These are phyloP conservation scores for Trachemys scripta DNA, from an alignment of 2,113 vertebrate species.

Conservation along the genomic window DNA sequence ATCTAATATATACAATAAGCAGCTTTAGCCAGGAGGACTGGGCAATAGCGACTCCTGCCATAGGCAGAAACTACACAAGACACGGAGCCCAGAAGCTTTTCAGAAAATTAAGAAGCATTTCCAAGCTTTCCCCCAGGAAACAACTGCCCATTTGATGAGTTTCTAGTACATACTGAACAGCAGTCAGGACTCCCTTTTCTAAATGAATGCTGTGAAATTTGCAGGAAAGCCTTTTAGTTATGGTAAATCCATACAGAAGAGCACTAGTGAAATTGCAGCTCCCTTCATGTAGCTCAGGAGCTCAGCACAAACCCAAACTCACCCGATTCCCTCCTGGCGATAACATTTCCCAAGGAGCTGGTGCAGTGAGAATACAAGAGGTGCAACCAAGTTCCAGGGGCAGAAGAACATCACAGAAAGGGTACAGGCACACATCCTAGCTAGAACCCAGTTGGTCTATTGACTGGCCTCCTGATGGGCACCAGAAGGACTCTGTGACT, in stretches of 20 bases:
- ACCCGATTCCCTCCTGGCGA: neutral
- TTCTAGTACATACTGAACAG: neutral
- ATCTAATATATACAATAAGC: neutral
- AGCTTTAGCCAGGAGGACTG: neutral
- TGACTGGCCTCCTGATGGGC: constrained; percentile 15
- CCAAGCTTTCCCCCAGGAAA: neutral
- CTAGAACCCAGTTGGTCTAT: neutral
- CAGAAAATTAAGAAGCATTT: neutral
- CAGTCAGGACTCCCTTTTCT: neutral
- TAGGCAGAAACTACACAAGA: neutral
- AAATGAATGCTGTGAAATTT: neutral
- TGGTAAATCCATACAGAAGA: neutral
- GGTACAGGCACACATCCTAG: neutral
- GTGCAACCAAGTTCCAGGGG: neutral
- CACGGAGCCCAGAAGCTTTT: neutral
- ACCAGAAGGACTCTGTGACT: constrained; percentile 26
- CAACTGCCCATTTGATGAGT: neutral
- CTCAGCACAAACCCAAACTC: neutral
- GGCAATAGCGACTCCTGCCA: neutral
- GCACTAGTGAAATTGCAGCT: neutral
- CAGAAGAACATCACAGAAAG: neutral
- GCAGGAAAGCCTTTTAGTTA: neutral
- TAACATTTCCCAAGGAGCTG: neutral
- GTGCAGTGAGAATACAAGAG: neutral
- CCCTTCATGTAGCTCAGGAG: neutral